These are phyloP conservation scores for Drymodes brunneopygia DNA, from an alignment of 2,113 vertebrate genomes.

Conservation along the genomic window DNA sequence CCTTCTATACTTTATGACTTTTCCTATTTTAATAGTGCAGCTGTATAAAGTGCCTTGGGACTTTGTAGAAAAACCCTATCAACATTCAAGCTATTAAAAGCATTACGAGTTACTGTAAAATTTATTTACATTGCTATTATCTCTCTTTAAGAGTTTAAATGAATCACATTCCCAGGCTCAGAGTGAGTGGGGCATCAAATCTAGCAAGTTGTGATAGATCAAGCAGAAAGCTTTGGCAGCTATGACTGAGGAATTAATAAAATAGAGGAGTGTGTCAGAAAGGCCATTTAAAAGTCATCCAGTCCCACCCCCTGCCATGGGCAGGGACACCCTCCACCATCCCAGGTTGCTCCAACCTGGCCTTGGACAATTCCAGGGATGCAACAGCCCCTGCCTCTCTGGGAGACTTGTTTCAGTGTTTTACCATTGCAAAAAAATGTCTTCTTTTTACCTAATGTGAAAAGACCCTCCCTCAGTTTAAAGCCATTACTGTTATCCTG, in stretches of 20 bases:
- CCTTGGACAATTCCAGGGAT: neutral
- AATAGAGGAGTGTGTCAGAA: neutral
- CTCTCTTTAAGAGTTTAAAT: conserved; percentile 18
- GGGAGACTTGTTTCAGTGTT: accelerated
- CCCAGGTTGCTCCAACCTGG: neutral
- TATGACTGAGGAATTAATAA: neutral
- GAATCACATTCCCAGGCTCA: neutral
- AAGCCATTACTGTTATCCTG: neutral
- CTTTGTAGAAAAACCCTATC: conserved; percentile 37
- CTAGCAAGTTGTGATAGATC: neutral
- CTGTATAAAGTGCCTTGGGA: conserved; percentile 33
- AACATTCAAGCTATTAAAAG: conserved; percentile 50
- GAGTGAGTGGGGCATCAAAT: neutral
- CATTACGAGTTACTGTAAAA: conserved; percentile 53
- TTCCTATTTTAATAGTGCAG: conserved; percentile 31
- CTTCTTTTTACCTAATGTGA: neutral
- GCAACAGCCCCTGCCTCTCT: neutral
- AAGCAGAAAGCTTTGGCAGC: neutral
- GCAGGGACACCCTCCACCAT: neutral
- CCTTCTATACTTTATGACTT: conserved; percentile 44
- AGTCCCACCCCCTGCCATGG: neutral
- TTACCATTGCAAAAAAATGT: neutral
- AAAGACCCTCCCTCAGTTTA: neutral
- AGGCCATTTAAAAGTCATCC: neutral
- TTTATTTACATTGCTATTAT: conserved; percentile 42